Evolutionary conservation across 1,140 invertebrate species (phyloP).

Genomic region (Coptotermes formosanus): DNA sequence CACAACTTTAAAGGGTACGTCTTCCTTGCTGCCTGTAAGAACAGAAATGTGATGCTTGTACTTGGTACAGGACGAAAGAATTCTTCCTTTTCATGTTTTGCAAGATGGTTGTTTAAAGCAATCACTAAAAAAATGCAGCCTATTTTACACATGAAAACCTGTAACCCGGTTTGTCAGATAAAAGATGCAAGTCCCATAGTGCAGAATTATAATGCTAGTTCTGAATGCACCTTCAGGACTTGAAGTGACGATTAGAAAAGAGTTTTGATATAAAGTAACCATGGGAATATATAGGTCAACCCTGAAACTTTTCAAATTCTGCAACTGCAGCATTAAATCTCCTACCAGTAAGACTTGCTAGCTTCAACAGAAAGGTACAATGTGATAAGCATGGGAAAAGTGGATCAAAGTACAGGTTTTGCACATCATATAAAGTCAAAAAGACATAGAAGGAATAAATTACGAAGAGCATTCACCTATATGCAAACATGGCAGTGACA

Average conservation of each 20-base stretch:
- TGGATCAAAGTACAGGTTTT: background rate
- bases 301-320: background rate
- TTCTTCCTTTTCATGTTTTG: background rate
- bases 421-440: background rate
- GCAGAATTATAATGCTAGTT: background rate
- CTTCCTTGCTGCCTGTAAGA: background rate
- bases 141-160: conserved; percentile 2
- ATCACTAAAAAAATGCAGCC: background rate
- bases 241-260: background rate
- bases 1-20: too few relatives aligned
- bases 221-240: background rate
- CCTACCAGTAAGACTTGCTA: background rate
- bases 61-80: background rate
- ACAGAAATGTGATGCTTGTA: background rate
- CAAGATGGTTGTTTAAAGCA: background rate
- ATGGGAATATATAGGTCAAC: background rate
- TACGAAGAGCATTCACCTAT: background rate
- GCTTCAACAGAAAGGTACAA: background rate
- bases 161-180: background rate
- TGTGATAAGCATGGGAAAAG: background rate
- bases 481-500: background rate
- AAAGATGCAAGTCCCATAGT: background rate
- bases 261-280: background rate
- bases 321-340: background rate
- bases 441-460: background rate